Evolutionary conservation across 2,113 vertebrate species (phyloP), one percentile per base, ranked within the genome.

Genomic region (Motacilla alba): DNA sequence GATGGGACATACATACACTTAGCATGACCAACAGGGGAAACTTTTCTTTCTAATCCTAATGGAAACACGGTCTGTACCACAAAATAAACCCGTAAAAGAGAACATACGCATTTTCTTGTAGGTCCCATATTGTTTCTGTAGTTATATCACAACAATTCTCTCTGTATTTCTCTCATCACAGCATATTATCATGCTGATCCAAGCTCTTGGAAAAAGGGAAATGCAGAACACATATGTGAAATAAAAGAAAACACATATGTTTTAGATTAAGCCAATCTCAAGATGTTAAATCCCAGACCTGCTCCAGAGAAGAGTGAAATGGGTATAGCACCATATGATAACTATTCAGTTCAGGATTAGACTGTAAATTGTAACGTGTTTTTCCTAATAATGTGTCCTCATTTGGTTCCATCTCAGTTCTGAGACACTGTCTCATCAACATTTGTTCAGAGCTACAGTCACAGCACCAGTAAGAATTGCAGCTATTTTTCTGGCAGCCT

Each of bases 191-290:
- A 41, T 77, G 56, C 55, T 83, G 47, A 31, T 93, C 55, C 56
- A 15, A 86, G 68, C 68, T 81, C 85, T 90, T 83, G n/a, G 47
- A 67, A 91, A 87, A 92, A 53, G 50, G 41, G 68, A 94, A 93
- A 83, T 58, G 72, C 75, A 67, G 60, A 93, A 94, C 63, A 94
- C 79, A 83, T 44, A 82, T 69, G 78, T 80, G 75, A 86, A 95
- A 95, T 91, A 56, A 96, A 95, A 91, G 70, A 96, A 92, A 90
- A 93, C 59, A 63, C 89, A 83, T 72, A 89, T 76, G 83, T 35
- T 93, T 88, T 80, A 83, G 50, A 70, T 94, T 76, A 91, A 95
- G 59, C 17, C 3, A 12, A 23, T 90, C 75, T 90, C 84, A 94
- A 86, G 22, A 90, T 76, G 75, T 83, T 76, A 62, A 94, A 77